Evolutionary conservation across 1,140 invertebrate genomes (phyloP).

Genomic region (Anastrepha obliqua): DNA sequence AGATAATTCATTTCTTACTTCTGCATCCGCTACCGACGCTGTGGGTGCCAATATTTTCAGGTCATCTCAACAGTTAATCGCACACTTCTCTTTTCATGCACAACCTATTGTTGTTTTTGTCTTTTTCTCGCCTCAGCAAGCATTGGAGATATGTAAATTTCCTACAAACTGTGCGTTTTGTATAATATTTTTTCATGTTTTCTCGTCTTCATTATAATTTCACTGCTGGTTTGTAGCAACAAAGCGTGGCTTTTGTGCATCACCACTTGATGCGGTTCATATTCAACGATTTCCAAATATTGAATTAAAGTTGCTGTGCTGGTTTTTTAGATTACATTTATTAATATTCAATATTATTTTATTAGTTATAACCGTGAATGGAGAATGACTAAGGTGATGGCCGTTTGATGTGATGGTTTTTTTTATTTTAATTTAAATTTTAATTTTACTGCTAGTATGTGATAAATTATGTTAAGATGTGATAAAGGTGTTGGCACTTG

Average conservation of each 20-base stretch:
- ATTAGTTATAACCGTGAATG: neutral
- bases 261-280: neutral
- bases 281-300: neutral
- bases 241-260: neutral
- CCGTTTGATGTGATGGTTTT: neutral
- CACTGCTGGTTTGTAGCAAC: neutral
- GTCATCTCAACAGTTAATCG: neutral
- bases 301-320: neutral
- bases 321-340: neutral
- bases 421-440: neutral
- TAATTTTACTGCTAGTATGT: neutral
- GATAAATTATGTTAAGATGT: neutral
- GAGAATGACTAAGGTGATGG: neutral
- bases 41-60: neutral
- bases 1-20: neutral
- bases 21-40: neutral
- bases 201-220: neutral
- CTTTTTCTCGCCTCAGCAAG: neutral
- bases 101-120: neutral
- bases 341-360: neutral
- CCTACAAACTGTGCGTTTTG: neutral
- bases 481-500: neutral
- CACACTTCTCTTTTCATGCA: neutral
- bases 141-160: slow-evolving; percentile 4
- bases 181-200: neutral